These are phyloP conservation scores for Streblospio benedicti DNA, from an alignment of 1,140 invertebrate genomes.

Conservation along the genomic window DNA sequence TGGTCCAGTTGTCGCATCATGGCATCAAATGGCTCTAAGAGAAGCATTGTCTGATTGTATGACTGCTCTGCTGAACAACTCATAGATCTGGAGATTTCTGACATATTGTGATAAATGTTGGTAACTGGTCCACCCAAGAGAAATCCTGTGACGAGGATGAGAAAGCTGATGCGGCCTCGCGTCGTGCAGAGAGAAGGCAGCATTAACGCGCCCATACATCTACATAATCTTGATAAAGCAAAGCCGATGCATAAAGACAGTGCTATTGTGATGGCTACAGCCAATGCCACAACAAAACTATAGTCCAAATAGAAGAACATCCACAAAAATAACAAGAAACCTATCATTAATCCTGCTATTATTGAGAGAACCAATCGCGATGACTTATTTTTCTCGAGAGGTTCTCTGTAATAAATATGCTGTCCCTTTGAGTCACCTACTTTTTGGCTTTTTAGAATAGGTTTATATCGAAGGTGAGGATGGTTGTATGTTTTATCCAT, in stretches of 20 bases:
- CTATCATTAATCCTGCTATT: constrained; percentile 7
- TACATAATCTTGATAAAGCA: constrained; percentile 4
- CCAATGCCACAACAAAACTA: constrained; percentile 8
- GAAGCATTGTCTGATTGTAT: constrained; percentile 14
- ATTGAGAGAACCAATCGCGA: constrained; percentile 7
- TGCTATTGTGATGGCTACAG: neutral
- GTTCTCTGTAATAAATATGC: constrained; percentile 8
- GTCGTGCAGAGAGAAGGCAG: constrained; percentile 14
- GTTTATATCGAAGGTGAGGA: neutral
- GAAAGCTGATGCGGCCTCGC: constrained; percentile 6
- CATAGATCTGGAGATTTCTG: constrained; percentile 16
- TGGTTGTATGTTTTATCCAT: neutral
- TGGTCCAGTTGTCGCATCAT: constrained; percentile 18
- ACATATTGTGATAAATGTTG: constrained; percentile 14
- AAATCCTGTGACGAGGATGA: constrained; percentile 12
- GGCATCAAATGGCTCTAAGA: constrained; percentile 16
- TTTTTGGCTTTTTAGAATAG: constrained; percentile 6
- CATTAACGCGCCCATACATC: constrained; percentile 12
- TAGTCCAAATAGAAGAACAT: constrained; percentile 16
- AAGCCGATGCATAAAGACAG: constrained; percentile 7
- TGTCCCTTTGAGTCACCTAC: constrained; percentile 2
- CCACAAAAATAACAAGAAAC: constrained; percentile 8
- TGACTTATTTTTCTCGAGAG: neutral
- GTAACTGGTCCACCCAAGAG: constrained; percentile 15
- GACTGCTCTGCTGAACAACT: constrained; percentile 13